Conservation (phyloP, 2,797 vertebrate species). For the Apogon hyalosoma region DNA sequence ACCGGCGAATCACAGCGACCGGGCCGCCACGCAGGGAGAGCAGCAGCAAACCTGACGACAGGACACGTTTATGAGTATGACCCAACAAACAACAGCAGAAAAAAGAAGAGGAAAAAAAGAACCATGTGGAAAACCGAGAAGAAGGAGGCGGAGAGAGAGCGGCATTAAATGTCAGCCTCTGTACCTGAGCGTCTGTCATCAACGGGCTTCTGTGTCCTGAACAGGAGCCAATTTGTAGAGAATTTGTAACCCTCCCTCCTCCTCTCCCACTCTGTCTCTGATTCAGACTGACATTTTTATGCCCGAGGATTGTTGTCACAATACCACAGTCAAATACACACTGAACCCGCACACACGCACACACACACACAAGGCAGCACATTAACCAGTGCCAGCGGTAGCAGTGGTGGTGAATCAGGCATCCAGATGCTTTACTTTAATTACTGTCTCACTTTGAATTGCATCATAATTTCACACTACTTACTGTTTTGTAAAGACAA, state of each 20-base stretch:
- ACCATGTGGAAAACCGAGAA: neutral
- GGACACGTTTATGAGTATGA: slow-evolving; percentile 27
- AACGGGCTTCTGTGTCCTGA: slow-evolving; percentile 57
- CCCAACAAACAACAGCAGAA: neutral
- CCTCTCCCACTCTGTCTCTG: slow-evolving; percentile 35
- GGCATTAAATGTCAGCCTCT: slow-evolving; percentile 19
- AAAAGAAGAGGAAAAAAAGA: slow-evolving; percentile 3
- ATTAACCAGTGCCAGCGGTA: no score
- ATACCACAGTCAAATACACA: slow-evolving; percentile 32
- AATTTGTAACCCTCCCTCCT: slow-evolving; percentile 63
- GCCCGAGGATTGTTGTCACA: slow-evolving; percentile 53
- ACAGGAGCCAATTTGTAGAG: slow-evolving; percentile 68
- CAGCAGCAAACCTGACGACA: neutral
- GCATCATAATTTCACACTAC: no score
- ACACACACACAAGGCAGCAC: no score
- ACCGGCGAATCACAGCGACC: slow-evolving; percentile 34
- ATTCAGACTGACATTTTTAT: slow-evolving; percentile 60
- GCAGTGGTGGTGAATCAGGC: no score
- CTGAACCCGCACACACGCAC: neutral
- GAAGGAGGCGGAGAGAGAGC: slow-evolving; percentile 18
- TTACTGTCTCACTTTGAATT: no score
- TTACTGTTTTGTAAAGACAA: no score
- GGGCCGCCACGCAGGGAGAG: slow-evolving; percentile 10
- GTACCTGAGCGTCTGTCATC: slow-evolving; percentile 53
- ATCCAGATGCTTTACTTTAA: no score